These are phyloP conservation scores for Bucorvus abyssinicus DNA, from an alignment of 2,797 vertebrate genomes.

Conservation along the genomic window DNA sequence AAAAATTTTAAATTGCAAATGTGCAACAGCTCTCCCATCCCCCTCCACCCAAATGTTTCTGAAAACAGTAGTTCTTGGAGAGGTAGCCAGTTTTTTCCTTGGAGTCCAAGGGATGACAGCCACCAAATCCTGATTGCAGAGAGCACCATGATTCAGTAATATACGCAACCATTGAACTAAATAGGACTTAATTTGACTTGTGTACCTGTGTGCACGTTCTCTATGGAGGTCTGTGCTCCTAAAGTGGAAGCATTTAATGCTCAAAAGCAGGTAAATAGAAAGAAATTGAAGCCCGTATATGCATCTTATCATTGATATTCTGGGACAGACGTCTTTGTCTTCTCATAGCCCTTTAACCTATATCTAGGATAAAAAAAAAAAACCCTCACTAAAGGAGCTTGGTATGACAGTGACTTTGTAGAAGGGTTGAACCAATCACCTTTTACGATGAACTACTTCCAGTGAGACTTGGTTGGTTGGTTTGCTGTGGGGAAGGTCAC, in stretches of 20 bases:
- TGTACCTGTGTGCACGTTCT: not conserved
- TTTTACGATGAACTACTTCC: not conserved
- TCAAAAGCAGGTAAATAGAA: not conserved
- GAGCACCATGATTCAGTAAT: not conserved
- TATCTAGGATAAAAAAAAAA: not conserved
- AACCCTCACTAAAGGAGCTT: not conserved
- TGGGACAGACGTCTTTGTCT: not conserved
- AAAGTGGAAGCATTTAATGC: not conserved
- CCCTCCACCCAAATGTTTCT: not conserved
- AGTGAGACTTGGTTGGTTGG: not conserved
- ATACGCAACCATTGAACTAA: not conserved
- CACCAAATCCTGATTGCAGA: not conserved
- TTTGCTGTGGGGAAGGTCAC: not conserved
- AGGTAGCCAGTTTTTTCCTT: not conserved
- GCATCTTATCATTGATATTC: not conserved
- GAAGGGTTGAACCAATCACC: not conserved
- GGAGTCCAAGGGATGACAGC: not conserved
- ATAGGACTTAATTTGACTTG: not conserved
- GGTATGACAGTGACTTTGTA: not conserved
- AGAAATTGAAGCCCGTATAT: not conserved
- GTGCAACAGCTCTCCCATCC: not conserved
- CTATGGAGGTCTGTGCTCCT: not conserved
- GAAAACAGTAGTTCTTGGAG: not conserved
- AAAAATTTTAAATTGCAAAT: not conserved
- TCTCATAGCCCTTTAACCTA: not conserved